Base-by-base conservation (phyloP, 2,113 vertebrate genomes). In the Melanostigma gelatinosum region DNA sequence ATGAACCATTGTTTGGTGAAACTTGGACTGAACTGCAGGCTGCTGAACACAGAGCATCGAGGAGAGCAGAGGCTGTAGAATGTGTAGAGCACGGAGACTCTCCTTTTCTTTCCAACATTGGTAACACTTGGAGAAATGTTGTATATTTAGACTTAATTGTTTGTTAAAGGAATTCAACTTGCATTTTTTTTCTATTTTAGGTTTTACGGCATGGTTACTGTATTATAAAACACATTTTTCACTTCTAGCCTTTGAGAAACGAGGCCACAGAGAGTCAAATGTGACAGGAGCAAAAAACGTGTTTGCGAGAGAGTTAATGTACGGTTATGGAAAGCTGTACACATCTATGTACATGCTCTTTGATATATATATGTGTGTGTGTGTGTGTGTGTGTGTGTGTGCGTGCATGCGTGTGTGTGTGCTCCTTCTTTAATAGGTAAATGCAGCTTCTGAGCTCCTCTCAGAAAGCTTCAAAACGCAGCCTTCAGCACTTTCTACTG, bases 401-500 rank as follows among this genome's bases (percentile, higher is more conserved):
- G 9, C 24, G 24, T 24, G 24, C 24, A 24, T 24, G 24, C 4
- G 38, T 29, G 27, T 62, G 32, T 36, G 29, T 8, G 9, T 34
- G 12, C 54, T 57, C 54, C 57, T 65, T 76, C 54, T 86, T 86
- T 73, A 78, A 84, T 52, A 80, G 80, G 80, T 87, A 85, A 85
- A 85, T 75, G 46, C 73, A 61, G 50, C 72, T 83, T 88, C 83
- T 85, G 72, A 86, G 79, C 55, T 58, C 71, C 71, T 74, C 63
- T 72, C 67, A 60, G 71, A 85, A 85, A 87, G 67, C 72, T 85
- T 88, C 81, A 87, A 83, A 90, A 83, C 3, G 36, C 34, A 79
- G 83, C 86, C 48, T 89, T 91, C 85, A 85, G 88, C 88, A 75
- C 48, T 85, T 92, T 85, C 69, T 34, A 60, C 74, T 69, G 68